Percentiles rank a stretch among this genome's conserved stretches.
Conservation (phyloP, 2,888 invertebrate species). For the Agrochola litura region DNA sequence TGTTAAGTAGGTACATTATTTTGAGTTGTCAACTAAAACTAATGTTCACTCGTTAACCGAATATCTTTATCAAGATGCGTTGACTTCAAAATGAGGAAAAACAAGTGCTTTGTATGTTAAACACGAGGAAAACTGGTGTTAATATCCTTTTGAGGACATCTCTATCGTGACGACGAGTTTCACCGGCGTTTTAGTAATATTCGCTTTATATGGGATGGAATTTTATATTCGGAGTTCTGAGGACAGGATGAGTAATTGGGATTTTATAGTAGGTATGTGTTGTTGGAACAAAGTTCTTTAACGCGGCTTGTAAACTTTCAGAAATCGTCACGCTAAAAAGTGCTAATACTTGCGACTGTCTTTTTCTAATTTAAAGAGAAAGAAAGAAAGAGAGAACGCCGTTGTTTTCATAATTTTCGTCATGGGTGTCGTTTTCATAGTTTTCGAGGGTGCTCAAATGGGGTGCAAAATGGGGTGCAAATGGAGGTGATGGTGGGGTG, state of each 20-base stretch:
- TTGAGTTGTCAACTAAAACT: constrained; percentile 17
- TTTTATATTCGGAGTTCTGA: constrained; percentile 1
- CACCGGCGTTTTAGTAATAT: not conserved
- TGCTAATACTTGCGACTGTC: no score
- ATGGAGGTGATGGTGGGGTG: no score
- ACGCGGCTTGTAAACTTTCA: no score
- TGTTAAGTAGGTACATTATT: not conserved
- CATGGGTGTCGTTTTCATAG: no score
- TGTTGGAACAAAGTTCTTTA: no score
- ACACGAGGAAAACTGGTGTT: constrained; percentile 46
- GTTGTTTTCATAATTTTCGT: no score
- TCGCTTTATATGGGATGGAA: not conserved
- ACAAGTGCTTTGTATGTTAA: constrained; percentile 52
- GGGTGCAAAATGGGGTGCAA: no score
- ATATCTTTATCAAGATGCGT: constrained; percentile 22
- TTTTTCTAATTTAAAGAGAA: no score
- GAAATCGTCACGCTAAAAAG: no score
- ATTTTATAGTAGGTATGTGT: not conserved
- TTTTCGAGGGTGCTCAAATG: no score
- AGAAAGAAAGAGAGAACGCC: no score
- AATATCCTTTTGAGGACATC: constrained; percentile 25
- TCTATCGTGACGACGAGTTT: constrained; percentile 2
- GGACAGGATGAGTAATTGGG: not conserved
- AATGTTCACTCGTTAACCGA: not conserved
- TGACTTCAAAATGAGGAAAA: constrained; percentile 52